Evolutionary conservation across 1,140 invertebrate genomes (phyloP).

Genomic region (Latrodectus geometricus): DNA sequence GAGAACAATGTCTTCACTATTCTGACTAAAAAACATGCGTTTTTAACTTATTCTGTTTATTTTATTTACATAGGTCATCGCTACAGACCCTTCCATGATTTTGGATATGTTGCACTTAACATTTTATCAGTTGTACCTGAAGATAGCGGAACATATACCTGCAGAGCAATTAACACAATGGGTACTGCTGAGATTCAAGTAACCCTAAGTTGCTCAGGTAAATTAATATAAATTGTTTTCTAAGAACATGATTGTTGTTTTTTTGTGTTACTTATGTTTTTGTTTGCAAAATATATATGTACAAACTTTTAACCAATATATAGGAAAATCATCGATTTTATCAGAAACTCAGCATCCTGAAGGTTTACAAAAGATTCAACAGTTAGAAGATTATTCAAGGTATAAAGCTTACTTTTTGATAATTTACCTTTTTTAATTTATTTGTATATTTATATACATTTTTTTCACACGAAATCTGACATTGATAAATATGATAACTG

Average conservation of each 20-base stretch:
- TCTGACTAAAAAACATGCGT: not conserved
- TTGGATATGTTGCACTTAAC: conserved; percentile 93
- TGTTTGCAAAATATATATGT: too few relatives aligned
- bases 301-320: not conserved
- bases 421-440: not conserved
- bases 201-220: conserved; percentile 78
- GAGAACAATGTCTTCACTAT: not conserved
- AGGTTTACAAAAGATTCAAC: conserved; percentile 91
- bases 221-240: not conserved
- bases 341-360: conserved; percentile 95
- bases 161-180: conserved; percentile 86
- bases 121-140: conserved; percentile 92
- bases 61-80: conserved; percentile 75
- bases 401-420: conserved; percentile 20
- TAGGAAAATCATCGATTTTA: conserved; percentile 88
- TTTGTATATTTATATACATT: too few relatives aligned
- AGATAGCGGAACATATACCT: conserved; percentile 93
- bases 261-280: too few relatives aligned
- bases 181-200: conserved; percentile 80
- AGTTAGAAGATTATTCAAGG: conserved; percentile 78
- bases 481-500: too few relatives aligned
- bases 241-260: too few relatives aligned
- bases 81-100: conserved; percentile 94
- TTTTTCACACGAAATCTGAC: too few relatives aligned
- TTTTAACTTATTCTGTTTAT: not conserved